Evolutionary conservation across 1,140 invertebrate species (phyloP).

Genomic region (Drosophila rhopaloa): DNA sequence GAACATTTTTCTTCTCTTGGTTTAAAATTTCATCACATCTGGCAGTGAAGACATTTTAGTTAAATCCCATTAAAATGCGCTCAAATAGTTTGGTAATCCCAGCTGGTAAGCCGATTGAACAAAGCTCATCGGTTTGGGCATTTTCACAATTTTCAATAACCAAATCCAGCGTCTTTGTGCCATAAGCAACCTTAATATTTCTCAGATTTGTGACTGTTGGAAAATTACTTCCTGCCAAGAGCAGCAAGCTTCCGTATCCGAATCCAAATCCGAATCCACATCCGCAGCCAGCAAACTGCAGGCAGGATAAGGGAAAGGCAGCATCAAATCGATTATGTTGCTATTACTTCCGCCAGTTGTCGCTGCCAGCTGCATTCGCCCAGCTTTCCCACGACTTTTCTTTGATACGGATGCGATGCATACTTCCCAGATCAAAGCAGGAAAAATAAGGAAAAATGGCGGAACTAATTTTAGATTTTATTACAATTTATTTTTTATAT

Average conservation of each 20-base stretch:
- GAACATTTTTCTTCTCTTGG: not conserved
- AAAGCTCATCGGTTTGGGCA: conserved; percentile 3
- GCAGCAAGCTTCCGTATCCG: conserved; percentile 51
- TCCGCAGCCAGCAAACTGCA: conserved; percentile 64
- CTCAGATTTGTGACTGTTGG: conserved; percentile 51
- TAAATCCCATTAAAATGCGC: not conserved
- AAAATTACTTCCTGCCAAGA: conserved; percentile 70
- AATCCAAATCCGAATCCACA: conserved; percentile 13
- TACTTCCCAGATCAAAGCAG: not conserved
- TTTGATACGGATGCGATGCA: conserved; percentile 13
- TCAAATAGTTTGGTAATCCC: not conserved
- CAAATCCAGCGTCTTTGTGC: conserved; percentile 8
- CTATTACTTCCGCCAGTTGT: conserved; percentile 80
- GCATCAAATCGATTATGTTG: conserved; percentile 79
- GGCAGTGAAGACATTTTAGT: not conserved
- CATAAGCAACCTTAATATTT: conserved; percentile 38
- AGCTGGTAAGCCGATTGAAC: not conserved
- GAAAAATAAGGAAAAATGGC: conserved; percentile 4
- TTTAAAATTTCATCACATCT: not conserved
- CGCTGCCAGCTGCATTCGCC: conserved; percentile 63
- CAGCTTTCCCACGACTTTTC: conserved; percentile 12
- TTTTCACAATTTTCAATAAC: conserved; percentile 17
- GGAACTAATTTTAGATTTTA: conserved; percentile 2
- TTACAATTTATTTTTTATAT: conserved; percentile 8
- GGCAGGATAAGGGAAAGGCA: conserved; percentile 32